Base-by-base conservation (phyloP, 1,140 invertebrate species). In the Pachypsylla venusta region DNA sequence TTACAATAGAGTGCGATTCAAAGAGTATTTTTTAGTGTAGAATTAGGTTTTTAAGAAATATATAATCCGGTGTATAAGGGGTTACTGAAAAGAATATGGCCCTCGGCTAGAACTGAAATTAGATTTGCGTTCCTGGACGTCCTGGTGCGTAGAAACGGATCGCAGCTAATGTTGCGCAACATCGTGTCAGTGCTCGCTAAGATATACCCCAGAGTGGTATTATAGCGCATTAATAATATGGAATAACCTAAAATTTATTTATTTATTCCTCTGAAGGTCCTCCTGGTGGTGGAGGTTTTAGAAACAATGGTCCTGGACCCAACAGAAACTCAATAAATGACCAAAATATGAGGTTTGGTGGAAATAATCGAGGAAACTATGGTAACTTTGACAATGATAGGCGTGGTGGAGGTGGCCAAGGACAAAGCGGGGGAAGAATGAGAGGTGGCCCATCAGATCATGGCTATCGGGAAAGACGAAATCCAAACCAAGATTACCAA, bases 321-420 rank as follows among this genome's bases (percentile, higher is more conserved):
- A 57, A 57, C 24, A 68, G 64, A 67, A 59, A 48, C 16, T 19
- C 42, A 10, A 10, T 19, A n/a, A 48, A 19, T 48, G 42, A 48
- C 22, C 30, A 35, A 35, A 35, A 35, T 35, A 35, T 35, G 30
- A 10, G 7, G n/a, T 35, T 35, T 35, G 7, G 58, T 54, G 28
- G 53, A 54, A 13, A 26, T 53, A 27, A 25, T 14, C 22, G 56
- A 12, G 54, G 14, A 39, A 30, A 54, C 26, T 53, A 56, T 67
- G 66, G 63, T 42, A 70, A 71, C 62, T 70, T 67, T 62, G 69
- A 68, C 61, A 60, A 59, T 16, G 56, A 62, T 59, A 60, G 68
- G 61, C 71, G 67, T 67, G 72, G 69, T 67, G 69, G 72, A 58
- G 67, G 70, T 61, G 70, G 71, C 56, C 70, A 72, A 22, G 67